A percentile compares a stretch with the other conserved stretches of the same genome.
Evolutionary conservation across 2,797 vertebrate species (phyloP).

Genomic region (Acanthiza pusilla): DNA sequence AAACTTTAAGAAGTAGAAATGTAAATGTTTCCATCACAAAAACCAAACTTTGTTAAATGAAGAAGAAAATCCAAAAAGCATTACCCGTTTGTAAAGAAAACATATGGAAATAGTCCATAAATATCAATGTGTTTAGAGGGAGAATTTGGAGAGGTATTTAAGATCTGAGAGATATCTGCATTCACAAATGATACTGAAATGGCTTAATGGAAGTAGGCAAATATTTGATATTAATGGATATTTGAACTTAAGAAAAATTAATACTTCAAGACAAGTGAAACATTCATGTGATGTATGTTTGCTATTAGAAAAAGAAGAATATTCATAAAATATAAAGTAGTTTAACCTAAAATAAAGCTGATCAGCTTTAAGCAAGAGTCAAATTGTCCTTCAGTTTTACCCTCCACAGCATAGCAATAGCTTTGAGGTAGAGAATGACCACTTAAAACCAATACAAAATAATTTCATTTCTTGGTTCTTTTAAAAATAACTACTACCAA

Average conservation of each 20-base stretch:
- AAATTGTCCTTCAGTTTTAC: neutral
- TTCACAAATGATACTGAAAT: neutral
- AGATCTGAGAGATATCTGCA: neutral
- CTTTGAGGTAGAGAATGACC: neutral
- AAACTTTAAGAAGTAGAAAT: neutral
- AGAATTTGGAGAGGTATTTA: neutral
- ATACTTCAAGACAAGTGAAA: slow-evolving; percentile 39
- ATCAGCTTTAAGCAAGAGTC: neutral
- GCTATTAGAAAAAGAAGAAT: slow-evolving; percentile 33
- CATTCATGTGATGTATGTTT: slow-evolving; percentile 48
- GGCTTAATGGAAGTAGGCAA: slow-evolving; percentile 48
- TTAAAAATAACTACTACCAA: neutral
- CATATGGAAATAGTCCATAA: neutral
- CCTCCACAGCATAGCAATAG: neutral
- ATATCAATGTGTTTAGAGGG: neutral
- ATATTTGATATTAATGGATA: slow-evolving; percentile 59
- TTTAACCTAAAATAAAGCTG: neutral
- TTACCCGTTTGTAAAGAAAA: neutral
- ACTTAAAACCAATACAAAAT: neutral
- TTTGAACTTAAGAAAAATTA: slow-evolving; percentile 50
- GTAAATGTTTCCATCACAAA: neutral
- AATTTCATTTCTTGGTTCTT: neutral
- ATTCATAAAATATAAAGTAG: slow-evolving; percentile 30
- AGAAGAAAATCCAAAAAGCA: neutral
- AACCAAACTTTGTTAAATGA: neutral